phyloP scores from a whole-genome alignment of 1,140 invertebrate species.

The Neodiprion pinetum region DNA sequence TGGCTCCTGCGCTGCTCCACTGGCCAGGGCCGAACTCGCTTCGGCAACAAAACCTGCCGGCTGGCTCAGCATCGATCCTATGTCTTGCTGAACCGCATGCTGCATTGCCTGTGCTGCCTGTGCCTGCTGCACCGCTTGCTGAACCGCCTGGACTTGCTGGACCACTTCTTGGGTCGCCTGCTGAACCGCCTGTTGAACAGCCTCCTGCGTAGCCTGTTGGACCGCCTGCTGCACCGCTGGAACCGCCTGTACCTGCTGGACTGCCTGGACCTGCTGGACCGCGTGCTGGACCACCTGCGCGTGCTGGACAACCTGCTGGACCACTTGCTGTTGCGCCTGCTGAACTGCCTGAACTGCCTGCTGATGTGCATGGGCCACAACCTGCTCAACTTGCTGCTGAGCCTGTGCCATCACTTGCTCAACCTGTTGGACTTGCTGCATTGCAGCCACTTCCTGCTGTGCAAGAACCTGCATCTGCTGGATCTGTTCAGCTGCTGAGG shows the following conservation, averaged over 20 bases:
- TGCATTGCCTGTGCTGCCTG: constrained; percentile 61
- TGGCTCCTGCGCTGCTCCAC: constrained; percentile 54
- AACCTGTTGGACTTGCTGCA: constrained; percentile 57
- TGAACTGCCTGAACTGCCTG: constrained; percentile 56
- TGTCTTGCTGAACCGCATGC: constrained; percentile 58
- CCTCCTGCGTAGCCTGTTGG: constrained; percentile 67
- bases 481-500: constrained; percentile 39
- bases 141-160: constrained; percentile 62
- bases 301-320: constrained; percentile 52
- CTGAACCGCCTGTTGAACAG: constrained; percentile 66
- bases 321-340: constrained; percentile 62
- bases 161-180: constrained; percentile 49
- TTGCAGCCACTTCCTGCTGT: constrained; percentile 51
- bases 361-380: constrained; percentile 58
- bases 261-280: constrained; percentile 51
- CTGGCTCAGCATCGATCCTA: constrained; percentile 55
- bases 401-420: constrained; percentile 58
- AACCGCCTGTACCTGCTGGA: constrained; percentile 59
- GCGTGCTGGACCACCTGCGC: constrained; percentile 44
- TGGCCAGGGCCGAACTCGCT: constrained; percentile 56
- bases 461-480: constrained; percentile 43
- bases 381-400: constrained; percentile 53
- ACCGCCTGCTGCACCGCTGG: constrained; percentile 62
- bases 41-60: constrained; percentile 56
- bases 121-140: constrained; percentile 66